phyloP scores from a whole-genome alignment of 2,113 vertebrate genomes.

The Turdus rufiventris region DNA sequence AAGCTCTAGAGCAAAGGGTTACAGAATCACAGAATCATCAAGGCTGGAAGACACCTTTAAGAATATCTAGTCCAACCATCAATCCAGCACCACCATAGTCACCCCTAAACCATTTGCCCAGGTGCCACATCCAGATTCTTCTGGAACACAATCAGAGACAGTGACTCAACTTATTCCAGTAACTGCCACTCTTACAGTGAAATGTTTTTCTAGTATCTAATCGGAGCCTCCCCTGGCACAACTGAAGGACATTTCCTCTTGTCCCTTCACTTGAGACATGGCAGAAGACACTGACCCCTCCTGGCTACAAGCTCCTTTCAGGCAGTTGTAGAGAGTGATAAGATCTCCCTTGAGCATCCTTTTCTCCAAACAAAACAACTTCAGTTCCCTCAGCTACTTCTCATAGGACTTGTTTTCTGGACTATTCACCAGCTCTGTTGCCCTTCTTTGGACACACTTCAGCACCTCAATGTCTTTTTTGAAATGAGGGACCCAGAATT shows the following conservation, averaged over 20 bases:
- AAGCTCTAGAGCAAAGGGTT: background rate
- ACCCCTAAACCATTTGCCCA: background rate
- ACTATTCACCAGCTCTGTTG: background rate
- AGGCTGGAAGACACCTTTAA: background rate
- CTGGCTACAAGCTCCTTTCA: background rate
- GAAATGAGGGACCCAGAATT: background rate
- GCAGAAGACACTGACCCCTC: background rate
- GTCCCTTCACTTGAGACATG: background rate
- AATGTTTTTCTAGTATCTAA: background rate
- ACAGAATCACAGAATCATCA: background rate
- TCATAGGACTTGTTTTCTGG: background rate
- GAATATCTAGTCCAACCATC: background rate
- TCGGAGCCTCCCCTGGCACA: background rate
- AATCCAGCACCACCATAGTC: background rate
- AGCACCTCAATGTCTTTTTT: background rate
- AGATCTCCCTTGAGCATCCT: background rate
- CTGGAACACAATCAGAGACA: background rate
- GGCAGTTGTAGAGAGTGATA: background rate
- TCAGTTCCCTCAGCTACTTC: background rate
- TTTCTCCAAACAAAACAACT: background rate
- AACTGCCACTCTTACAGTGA: background rate
- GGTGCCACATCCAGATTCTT: background rate
- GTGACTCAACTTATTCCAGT: background rate
- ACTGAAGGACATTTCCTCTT: background rate
- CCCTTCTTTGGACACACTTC: background rate